These are phyloP conservation scores for Sebastes vulpes DNA, from an alignment of 2,797 vertebrate genomes.

Conservation along the genomic window DNA sequence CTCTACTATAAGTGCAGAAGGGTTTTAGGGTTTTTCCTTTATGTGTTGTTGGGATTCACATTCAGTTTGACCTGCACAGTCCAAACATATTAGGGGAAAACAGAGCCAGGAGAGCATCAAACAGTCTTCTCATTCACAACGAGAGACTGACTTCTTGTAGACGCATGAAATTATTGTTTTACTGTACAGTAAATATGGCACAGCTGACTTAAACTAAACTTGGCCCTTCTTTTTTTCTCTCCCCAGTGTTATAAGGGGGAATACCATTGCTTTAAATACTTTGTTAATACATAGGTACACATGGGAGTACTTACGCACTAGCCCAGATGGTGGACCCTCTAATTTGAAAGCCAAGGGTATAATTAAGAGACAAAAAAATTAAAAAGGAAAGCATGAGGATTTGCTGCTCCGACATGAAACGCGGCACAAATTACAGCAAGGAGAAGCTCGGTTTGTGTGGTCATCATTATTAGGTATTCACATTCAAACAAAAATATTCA, in stretches of 20 bases:
- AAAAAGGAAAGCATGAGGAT: slow-evolving; percentile 92
- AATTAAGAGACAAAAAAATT: slow-evolving; percentile 97
- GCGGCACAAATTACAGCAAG: slow-evolving; percentile 84
- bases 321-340: slow-evolving; percentile 95
- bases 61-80: slow-evolving; percentile 7
- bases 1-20: neutral
- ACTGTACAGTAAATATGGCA: slow-evolving; percentile 61
- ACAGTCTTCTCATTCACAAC: slow-evolving; percentile 6
- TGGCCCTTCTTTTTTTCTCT: slow-evolving; percentile 13
- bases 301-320: slow-evolving; percentile 93
- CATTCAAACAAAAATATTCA: slow-evolving; percentile 53
- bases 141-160: slow-evolving; percentile 19
- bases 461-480: slow-evolving; percentile 83
- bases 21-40: neutral
- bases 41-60: slow-evolving; percentile 2
- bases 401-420: slow-evolving; percentile 86
- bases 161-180: slow-evolving; percentile 59
- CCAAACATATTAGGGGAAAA: slow-evolving; percentile 17
- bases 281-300: slow-evolving; percentile 93
- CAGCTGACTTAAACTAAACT: slow-evolving; percentile 70
- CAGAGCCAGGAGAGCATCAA: slow-evolving; percentile 5
- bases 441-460: slow-evolving; percentile 75
- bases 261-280: slow-evolving; percentile 87
- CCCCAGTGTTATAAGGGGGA: slow-evolving; percentile 76
- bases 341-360: slow-evolving; percentile 94